Evolutionary conservation across 1,140 invertebrate species (phyloP).

Genomic region (Drosophila kanapiae): DNA sequence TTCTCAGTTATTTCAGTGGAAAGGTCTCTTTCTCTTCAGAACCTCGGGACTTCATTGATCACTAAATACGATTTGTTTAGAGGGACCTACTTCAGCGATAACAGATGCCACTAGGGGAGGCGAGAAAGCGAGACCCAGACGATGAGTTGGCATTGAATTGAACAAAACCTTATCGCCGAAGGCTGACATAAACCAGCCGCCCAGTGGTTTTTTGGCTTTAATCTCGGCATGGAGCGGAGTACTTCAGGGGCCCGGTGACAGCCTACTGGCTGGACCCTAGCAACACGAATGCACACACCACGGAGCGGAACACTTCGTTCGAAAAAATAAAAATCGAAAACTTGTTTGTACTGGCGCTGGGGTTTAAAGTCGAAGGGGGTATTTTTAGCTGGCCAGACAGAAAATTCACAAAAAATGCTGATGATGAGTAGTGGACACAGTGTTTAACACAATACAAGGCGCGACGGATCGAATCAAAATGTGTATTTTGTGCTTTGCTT

Average conservation of each 20-base stretch:
- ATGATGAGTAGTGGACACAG: slow-evolving; percentile 24
- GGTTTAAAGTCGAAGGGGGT: slow-evolving; percentile 46
- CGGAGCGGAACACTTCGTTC: background rate
- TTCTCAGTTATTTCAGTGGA: background rate
- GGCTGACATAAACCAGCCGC: slow-evolving; percentile 2
- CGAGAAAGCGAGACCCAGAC: background rate
- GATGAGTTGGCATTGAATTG: slow-evolving; percentile 13
- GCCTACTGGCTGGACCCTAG: slow-evolving; percentile 30
- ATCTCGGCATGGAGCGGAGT: slow-evolving; percentile 13
- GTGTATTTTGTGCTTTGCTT: slow-evolving; percentile 3
- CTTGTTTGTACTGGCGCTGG: slow-evolving; percentile 11
- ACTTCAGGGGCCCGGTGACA: slow-evolving; percentile 14
- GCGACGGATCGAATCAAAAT: no score
- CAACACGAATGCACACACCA: slow-evolving; percentile 27
- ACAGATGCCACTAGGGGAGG: background rate
- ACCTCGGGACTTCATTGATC: slow-evolving; percentile 13
- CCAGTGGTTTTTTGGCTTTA: slow-evolving; percentile 4
- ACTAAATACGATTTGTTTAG: background rate
- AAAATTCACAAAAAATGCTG: slow-evolving; percentile 35
- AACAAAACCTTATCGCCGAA: slow-evolving; percentile 11
- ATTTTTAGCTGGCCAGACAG: slow-evolving; percentile 58
- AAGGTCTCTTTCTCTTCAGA: slow-evolving; percentile 2
- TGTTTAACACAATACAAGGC: slow-evolving; percentile 9
- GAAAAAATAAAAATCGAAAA: slow-evolving; percentile 9
- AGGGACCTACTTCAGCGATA: slow-evolving; percentile 1